Conservation (phyloP, 2,113 vertebrate genomes). For the Coreoperca whiteheadi region DNA sequence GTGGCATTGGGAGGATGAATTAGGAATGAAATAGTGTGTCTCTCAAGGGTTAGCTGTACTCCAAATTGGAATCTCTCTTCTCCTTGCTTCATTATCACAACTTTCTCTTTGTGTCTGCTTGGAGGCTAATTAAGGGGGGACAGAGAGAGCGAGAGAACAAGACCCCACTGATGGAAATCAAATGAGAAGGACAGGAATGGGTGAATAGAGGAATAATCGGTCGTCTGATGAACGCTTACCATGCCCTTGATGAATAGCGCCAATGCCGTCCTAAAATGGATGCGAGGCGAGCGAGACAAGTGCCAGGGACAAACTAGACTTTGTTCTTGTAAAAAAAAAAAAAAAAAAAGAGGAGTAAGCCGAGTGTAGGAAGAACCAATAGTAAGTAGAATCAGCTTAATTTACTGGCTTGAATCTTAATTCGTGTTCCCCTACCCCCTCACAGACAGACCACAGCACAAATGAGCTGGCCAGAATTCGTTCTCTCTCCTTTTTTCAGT, state of each 20-base stretch:
- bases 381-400: conserved; percentile 51
- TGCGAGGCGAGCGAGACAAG: conserved; percentile 42
- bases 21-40: conserved; percentile 54
- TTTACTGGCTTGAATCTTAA: conserved; percentile 47
- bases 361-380: conserved; percentile 31
- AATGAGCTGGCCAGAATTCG: conserved; percentile 34
- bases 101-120: conserved; percentile 69
- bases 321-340: conserved; percentile 28
- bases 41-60: conserved; percentile 57
- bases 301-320: conserved; percentile 52
- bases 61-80: conserved; percentile 70
- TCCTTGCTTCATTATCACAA: conserved; percentile 72
- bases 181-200: conserved; percentile 69
- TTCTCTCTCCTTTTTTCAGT: conserved; percentile 28
- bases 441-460: conserved; percentile 29
- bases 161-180: conserved; percentile 77
- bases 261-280: conserved; percentile 47
- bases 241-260: conserved; percentile 68
- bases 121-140: conserved; percentile 76
- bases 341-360: conserved; percentile 30
- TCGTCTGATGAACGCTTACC: conserved; percentile 66
- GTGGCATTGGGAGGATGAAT: conserved; percentile 63
- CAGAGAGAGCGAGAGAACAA: conserved; percentile 65
- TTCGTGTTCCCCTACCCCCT: conserved; percentile 5
- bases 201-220: conserved; percentile 69